These are phyloP conservation scores for Bubo bubo DNA, from an alignment of 2,113 vertebrate species.

Conservation along the genomic window DNA sequence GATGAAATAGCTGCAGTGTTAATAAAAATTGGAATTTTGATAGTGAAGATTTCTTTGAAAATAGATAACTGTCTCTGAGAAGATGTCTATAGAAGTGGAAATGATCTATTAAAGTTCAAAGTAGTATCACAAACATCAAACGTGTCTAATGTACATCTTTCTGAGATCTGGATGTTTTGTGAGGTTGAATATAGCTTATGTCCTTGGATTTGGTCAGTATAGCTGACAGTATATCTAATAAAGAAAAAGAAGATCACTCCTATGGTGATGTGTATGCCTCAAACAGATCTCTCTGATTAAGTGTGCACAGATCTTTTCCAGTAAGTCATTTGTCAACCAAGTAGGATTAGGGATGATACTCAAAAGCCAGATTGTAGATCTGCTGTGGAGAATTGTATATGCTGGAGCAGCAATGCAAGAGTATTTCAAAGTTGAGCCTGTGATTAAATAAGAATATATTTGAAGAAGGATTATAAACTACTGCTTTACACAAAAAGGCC, in stretches of 20 bases:
- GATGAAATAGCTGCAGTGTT: not conserved
- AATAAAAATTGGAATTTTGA: not conserved
- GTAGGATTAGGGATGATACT: not conserved
- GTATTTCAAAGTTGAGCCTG: not conserved
- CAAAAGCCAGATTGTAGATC: not conserved
- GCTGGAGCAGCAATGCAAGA: not conserved
- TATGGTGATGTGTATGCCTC: not conserved
- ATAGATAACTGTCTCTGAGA: not conserved
- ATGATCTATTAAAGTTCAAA: not conserved
- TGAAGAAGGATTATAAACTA: not conserved
- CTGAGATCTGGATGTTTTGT: not conserved
- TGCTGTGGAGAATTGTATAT: not conserved
- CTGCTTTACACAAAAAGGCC: not conserved
- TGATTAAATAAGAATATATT: not conserved
- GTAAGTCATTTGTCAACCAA: not conserved
- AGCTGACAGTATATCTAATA: not conserved
- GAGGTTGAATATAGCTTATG: not conserved
- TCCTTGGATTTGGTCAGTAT: not conserved
- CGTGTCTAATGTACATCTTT: not conserved
- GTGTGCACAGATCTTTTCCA: not conserved
- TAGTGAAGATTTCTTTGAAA: not conserved
- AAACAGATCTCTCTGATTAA: not conserved
- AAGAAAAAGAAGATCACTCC: not conserved
- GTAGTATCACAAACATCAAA: not conserved
- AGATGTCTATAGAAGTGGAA: not conserved